phyloP scores from a whole-genome alignment of 2,888 invertebrate species.

The Xylota segnis region DNA sequence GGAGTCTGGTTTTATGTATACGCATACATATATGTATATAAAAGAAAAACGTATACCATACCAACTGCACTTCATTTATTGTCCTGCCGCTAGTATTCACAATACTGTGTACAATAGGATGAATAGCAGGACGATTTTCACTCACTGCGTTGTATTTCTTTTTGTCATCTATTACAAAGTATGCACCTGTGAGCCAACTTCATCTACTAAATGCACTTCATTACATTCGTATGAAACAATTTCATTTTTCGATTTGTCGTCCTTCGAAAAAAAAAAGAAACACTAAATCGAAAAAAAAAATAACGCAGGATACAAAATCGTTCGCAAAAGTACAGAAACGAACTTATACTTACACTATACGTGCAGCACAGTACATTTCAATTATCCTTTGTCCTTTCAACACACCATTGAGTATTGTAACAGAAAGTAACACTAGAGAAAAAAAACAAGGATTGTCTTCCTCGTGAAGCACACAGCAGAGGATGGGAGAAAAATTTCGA shows the following conservation, averaged over 20 bases:
- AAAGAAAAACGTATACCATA: slow-evolving; percentile 3
- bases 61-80: slow-evolving; percentile 56
- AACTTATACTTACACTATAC: slow-evolving; percentile 19
- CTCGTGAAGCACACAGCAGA: background rate
- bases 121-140: slow-evolving; percentile 43
- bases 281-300: slow-evolving; percentile 3
- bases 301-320: slow-evolving; percentile 23
- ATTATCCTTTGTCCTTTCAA: slow-evolving; percentile 73
- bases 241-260: slow-evolving; percentile 62
- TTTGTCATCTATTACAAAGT: background rate
- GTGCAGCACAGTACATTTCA: slow-evolving; percentile 64
- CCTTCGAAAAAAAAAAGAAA: slow-evolving; percentile 42
- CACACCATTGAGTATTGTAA: slow-evolving; percentile 64
- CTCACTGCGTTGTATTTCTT: slow-evolving; percentile 1
- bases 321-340: background rate
- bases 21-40: background rate
- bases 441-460: slow-evolving; percentile 48
- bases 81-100: slow-evolving; percentile 24
- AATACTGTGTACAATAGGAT: slow-evolving; percentile 37
- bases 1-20: slow-evolving; percentile 21
- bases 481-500: slow-evolving; percentile 2
- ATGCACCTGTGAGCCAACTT: slow-evolving; percentile 59
- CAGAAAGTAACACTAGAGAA: slow-evolving; percentile 26
- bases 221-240: slow-evolving; percentile 61
- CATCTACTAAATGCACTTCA: slow-evolving; percentile 72